Evolutionary conservation across 2,797 vertebrate species (phyloP).

Genomic region (Coregonus suidteri): DNA sequence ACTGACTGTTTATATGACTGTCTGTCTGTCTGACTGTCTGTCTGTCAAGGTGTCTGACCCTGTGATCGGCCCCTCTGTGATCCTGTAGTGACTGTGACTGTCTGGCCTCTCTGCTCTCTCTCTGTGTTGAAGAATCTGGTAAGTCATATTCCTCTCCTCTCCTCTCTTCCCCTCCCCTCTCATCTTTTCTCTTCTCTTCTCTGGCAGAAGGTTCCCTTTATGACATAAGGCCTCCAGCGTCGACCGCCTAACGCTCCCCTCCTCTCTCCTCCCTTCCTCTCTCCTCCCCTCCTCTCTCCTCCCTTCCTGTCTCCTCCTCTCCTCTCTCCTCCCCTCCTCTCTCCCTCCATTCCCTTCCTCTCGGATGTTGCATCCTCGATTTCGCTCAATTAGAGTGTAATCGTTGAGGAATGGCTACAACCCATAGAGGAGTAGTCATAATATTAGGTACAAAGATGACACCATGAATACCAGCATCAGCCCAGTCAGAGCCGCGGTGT

Average conservation of each 20-base stretch:
- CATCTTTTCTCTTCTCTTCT: too few relatives aligned
- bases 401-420: too few relatives aligned
- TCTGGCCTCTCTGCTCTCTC: too few relatives aligned
- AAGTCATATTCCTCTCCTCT: not conserved
- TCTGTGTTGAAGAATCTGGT: not conserved
- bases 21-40: not conserved
- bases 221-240: conserved; percentile 34
- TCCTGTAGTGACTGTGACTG: conserved; percentile 42
- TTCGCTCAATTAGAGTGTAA: too few relatives aligned
- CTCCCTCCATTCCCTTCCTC: too few relatives aligned
- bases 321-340: too few relatives aligned
- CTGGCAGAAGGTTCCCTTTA: conserved; percentile 12
- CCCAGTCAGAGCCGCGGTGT: not conserved
- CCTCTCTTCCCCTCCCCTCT: not conserved
- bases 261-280: not conserved
- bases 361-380: too few relatives aligned
- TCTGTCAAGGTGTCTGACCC: not conserved
- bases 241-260: too few relatives aligned
- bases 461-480: not conserved
- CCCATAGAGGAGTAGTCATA: too few relatives aligned
- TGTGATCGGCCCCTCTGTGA: conserved; percentile 14
- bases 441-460: too few relatives aligned
- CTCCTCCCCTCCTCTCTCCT: not conserved
- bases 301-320: too few relatives aligned
- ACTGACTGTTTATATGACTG: not conserved